Percentiles rank a stretch among this genome's conserved stretches.
Evolutionary conservation across 2,113 vertebrate species (phyloP).

Genomic region (Menura novaehollandiae): DNA sequence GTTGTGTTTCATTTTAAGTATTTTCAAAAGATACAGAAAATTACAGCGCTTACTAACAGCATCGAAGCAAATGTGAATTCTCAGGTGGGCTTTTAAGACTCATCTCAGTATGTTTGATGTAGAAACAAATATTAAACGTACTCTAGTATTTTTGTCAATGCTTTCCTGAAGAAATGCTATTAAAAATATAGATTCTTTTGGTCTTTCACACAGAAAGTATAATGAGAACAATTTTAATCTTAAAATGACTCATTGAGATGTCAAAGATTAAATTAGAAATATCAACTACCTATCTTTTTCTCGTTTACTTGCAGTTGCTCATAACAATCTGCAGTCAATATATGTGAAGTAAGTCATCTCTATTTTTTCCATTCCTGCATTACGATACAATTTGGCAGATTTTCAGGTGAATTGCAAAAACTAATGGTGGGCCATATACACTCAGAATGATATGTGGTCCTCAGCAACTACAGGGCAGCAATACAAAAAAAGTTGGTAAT

Average conservation of each 20-base stretch:
- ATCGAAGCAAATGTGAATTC: not conserved
- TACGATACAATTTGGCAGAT: not conserved
- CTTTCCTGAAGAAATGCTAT: not conserved
- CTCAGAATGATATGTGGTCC: not conserved
- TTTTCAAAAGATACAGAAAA: constrained; percentile 1
- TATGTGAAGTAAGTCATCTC: not conserved
- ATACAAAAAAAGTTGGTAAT: not conserved
- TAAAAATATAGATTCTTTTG: not conserved
- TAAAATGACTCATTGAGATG: not conserved
- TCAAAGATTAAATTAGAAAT: constrained; percentile 7
- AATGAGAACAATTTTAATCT: not conserved
- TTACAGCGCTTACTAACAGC: constrained; percentile 10
- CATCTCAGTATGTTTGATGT: not conserved
- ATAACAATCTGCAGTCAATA: not conserved
- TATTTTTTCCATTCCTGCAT: not conserved
- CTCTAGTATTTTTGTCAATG: not conserved
- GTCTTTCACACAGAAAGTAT: not conserved
- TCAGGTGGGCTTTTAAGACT: not conserved
- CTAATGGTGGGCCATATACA: not conserved
- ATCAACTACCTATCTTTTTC: not conserved
- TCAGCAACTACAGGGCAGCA: not conserved
- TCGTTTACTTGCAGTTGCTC: not conserved
- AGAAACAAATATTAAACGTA: constrained; percentile 1
- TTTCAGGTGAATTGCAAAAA: not conserved
- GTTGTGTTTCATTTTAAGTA: not conserved